phyloP scores from a whole-genome alignment of 2,888 invertebrate species.

The Apodemia mormo region DNA sequence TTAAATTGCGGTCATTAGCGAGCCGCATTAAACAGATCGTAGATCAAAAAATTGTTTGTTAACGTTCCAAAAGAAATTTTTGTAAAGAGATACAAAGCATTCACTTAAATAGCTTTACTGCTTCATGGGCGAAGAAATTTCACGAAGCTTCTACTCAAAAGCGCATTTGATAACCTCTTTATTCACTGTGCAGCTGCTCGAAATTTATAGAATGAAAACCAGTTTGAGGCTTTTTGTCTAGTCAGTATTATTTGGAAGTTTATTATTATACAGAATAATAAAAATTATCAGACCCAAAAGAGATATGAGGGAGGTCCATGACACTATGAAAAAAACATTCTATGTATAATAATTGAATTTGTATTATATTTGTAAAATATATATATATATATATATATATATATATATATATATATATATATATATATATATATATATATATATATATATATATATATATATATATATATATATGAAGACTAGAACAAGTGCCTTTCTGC shows the following conservation, averaged over 20 bases:
- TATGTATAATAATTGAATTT: too few species aligned
- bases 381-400: too few species aligned
- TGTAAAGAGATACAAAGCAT: slow-evolving; percentile 20
- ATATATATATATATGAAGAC: too few species aligned
- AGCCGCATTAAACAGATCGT: slow-evolving; percentile 6
- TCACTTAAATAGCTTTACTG: slow-evolving; percentile 19
- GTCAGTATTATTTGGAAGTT: slow-evolving; percentile 13
- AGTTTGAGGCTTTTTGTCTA: slow-evolving; percentile 4
- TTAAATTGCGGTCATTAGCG: slow-evolving; percentile 7
- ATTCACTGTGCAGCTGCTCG: slow-evolving; percentile 25
- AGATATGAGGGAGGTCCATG: too few species aligned
- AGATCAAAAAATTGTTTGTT: slow-evolving; percentile 13
- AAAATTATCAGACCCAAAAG: too few species aligned
- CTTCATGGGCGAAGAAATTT: slow-evolving; percentile 22
- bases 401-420: too few species aligned
- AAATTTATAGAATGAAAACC: slow-evolving; percentile 21
- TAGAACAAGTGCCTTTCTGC: too few species aligned
- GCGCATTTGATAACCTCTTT: slow-evolving; percentile 26
- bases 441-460: too few species aligned
- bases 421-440: too few species aligned
- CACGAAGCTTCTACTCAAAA: slow-evolving; percentile 23
- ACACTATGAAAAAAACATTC: too few species aligned
- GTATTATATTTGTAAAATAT: too few species aligned
- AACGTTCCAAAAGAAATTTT: slow-evolving; percentile 13
- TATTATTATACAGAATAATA: background rate